Base-by-base conservation (phyloP, 2,113 vertebrate genomes). In the Ariopsis seemanni region DNA sequence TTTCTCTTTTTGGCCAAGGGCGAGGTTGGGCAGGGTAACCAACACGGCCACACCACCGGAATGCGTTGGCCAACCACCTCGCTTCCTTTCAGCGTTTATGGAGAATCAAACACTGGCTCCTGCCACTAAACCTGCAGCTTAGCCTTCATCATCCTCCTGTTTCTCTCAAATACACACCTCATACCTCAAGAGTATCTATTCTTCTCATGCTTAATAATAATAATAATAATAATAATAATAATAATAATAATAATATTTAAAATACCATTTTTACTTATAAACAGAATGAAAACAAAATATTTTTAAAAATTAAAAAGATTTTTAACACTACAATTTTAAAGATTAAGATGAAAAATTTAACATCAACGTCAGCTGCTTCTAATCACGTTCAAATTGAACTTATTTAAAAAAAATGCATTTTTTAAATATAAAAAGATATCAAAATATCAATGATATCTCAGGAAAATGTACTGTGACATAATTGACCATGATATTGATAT, bases 61-160 rank as follows among this genome's bases (percentile, higher is more conserved):
- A 95, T 94, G 94, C 90, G 57, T 78, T 85, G 92, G 92, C 89
- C 91, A 92, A 94, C 95, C 94, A 87, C 93, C 42, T 77, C 53
- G 89, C 91, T 96, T 95, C 94, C 93, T 94, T 90, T 85, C 88
- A 89, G 90, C 89, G 89, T 90, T 93, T 92, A 93, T 92, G 91
- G 92, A 93, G 89, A 93, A 93, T 92, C 93, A 90, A 87, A 82
- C 90, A 87, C 92, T 92, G 94, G 92, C 92, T 94, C 93, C 93
- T 94, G 92, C 71, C 91, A 27, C 67, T 72, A 85, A 92, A 69
- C 62, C 71, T 72, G 20, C 12, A 34, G 90, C 90, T 89, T 80
- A 87, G 17, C 52, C 78, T n/a, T 79, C 14, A 82, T 65, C 58
- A 62, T 75, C 8, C 10, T 85, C n/a, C 65, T 34, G 20, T 85